Percentiles rank a stretch among this genome's conserved stretches.
phyloP scores from a whole-genome alignment of 2,888 invertebrate species.

The Entomobrya proxima region DNA sequence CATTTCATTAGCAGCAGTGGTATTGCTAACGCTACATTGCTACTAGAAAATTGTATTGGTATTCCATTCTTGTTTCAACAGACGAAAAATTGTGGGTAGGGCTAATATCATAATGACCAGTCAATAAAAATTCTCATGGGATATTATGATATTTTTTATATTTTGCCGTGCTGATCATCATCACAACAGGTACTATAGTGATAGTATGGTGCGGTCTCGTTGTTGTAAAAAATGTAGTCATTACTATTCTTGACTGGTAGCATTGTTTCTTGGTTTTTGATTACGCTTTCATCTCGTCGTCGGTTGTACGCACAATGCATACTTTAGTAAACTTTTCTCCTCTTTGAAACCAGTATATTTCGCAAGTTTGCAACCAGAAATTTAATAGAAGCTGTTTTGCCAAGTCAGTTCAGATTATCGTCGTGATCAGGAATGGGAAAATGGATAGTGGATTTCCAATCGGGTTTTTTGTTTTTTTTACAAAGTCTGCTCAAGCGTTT shows the following conservation, averaged over 20 bases:
- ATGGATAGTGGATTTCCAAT: no score
- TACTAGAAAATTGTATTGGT: conserved; percentile 18
- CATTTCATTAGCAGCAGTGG: neutral
- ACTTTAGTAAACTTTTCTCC: no score
- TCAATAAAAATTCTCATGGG: conserved; percentile 48
- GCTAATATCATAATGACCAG: conserved; percentile 47
- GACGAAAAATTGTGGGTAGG: conserved; percentile 41
- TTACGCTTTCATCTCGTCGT: neutral
- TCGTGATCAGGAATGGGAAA: no score
- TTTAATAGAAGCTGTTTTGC: no score
- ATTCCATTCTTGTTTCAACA: conserved; percentile 42
- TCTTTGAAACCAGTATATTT: no score
- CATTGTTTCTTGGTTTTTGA: neutral
- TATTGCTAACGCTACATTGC: neutral
- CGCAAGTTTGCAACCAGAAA: no score
- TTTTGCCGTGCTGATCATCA: neutral
- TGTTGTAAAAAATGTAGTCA: neutral
- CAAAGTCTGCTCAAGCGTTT: neutral
- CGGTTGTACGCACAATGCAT: neutral
- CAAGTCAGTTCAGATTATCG: no score
- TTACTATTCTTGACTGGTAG: neutral
- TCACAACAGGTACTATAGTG: neutral
- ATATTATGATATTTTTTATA: neutral
- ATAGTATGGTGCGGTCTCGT: neutral
- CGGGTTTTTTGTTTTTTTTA: no score